phyloP scores from a whole-genome alignment of 2,797 vertebrate species.

The Epinephelus awoara region DNA sequence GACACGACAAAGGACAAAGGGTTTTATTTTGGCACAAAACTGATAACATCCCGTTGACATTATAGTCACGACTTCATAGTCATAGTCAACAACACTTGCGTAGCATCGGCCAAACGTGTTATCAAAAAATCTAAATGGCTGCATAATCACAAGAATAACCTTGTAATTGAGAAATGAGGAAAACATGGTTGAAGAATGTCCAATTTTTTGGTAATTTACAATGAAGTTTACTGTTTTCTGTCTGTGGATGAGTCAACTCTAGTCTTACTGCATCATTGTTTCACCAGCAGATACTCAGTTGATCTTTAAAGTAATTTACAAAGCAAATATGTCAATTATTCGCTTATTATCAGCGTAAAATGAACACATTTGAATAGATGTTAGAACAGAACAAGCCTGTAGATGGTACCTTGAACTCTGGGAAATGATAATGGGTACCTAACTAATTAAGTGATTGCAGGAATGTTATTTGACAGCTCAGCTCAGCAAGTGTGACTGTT shows the following conservation, averaged over 20 bases:
- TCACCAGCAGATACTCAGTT: not conserved
- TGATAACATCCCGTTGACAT: not conserved
- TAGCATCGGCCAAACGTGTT: not conserved
- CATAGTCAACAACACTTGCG: not conserved
- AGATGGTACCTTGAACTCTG: not conserved
- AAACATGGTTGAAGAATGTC: not conserved
- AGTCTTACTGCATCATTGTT: not conserved
- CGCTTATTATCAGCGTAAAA: not conserved
- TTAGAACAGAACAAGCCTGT: not conserved
- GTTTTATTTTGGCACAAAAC: not conserved
- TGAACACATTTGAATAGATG: not conserved
- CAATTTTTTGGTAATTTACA: not conserved
- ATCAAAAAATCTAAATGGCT: not conserved
- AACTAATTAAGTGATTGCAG: too few relatives aligned
- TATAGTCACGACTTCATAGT: not conserved
- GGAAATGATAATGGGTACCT: not conserved
- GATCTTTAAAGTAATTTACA: not conserved
- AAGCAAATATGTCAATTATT: not conserved
- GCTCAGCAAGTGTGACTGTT: not conserved
- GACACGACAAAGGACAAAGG: not conserved
- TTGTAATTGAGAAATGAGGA: not conserved
- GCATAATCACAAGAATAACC: not conserved
- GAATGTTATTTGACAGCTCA: too few relatives aligned
- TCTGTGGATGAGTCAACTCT: not conserved
- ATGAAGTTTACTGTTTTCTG: not conserved